Percentiles rank a stretch among this genome's conserved stretches.
phyloP scores from a whole-genome alignment of 2,888 invertebrate genomes.

The Tetranychus truncatus region DNA sequence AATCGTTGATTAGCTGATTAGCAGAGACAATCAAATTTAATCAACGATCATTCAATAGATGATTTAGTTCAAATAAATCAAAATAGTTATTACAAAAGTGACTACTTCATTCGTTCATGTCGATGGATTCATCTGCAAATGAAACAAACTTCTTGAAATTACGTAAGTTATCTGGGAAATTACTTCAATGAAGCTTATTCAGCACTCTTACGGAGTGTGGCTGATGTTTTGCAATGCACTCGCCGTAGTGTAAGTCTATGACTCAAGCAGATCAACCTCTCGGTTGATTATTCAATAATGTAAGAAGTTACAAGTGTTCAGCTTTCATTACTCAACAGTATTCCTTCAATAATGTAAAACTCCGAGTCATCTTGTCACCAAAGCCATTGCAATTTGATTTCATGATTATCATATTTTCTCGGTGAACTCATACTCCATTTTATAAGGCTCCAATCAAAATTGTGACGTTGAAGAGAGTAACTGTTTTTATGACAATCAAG shows the following conservation, averaged over 20 bases:
- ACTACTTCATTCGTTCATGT: neutral
- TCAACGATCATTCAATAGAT: neutral
- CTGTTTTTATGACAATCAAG: too few species aligned
- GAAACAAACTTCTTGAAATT: neutral
- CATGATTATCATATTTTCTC: too few species aligned
- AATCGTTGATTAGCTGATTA: neutral
- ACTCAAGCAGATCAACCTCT: too few species aligned
- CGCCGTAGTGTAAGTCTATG: slow-evolving; percentile 29
- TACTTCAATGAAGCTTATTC: slow-evolving; percentile 79
- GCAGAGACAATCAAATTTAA: neutral
- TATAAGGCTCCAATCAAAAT: too few species aligned
- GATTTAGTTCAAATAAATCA: neutral
- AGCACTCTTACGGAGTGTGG: slow-evolving; percentile 65
- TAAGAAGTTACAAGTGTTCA: too few species aligned
- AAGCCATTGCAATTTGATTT: too few species aligned
- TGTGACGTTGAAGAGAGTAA: too few species aligned
- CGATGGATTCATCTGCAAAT: neutral
- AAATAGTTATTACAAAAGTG: neutral
- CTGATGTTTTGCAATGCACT: slow-evolving; percentile 64
- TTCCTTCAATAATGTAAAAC: too few species aligned
- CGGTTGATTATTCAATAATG: too few species aligned
- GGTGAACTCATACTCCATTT: too few species aligned
- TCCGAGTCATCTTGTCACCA: too few species aligned
- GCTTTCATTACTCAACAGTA: too few species aligned
- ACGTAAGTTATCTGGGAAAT: neutral